A percentile compares a stretch with the other conserved stretches of the same genome.
Conservation (phyloP, 1,140 invertebrate genomes). For the Cotesia vestalis region DNA sequence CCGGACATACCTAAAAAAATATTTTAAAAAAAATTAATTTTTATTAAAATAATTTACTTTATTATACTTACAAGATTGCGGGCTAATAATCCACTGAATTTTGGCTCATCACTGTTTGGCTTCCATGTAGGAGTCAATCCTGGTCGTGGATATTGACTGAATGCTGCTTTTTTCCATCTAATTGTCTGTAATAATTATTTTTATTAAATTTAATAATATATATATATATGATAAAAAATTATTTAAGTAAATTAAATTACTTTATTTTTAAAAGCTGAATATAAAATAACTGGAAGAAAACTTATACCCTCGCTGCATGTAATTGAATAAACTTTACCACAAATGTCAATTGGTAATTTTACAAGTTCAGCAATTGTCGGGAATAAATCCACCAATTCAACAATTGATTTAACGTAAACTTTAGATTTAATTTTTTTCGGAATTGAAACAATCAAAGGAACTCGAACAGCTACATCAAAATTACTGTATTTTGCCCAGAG, state of each 20-base stretch:
- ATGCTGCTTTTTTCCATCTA: slow-evolving; percentile 66
- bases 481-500: slow-evolving; percentile 93
- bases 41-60: slow-evolving; percentile 4
- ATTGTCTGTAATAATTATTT: slow-evolving; percentile 40
- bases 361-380: slow-evolving; percentile 82
- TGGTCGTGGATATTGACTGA: slow-evolving; percentile 88
- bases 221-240: no score
- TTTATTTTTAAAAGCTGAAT: neutral
- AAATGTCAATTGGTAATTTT: slow-evolving; percentile 69
- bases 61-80: neutral
- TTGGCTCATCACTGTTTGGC: slow-evolving; percentile 82
- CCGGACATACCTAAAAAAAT: slow-evolving; percentile 75
- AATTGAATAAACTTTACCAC: slow-evolving; percentile 53
- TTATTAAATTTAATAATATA: neutral
- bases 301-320: neutral
- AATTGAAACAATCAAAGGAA: slow-evolving; percentile 80
- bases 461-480: slow-evolving; percentile 80
- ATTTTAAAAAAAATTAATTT: neutral
- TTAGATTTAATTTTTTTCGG: slow-evolving; percentile 60
- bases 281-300: neutral
- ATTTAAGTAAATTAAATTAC: neutral
- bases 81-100: slow-evolving; percentile 53
- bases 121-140: slow-evolving; percentile 70
- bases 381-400: slow-evolving; percentile 86
- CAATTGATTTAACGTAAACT: slow-evolving; percentile 50